Evolutionary conservation across 1,140 invertebrate genomes (phyloP).

Genomic region (Drosophila dunni): DNA sequence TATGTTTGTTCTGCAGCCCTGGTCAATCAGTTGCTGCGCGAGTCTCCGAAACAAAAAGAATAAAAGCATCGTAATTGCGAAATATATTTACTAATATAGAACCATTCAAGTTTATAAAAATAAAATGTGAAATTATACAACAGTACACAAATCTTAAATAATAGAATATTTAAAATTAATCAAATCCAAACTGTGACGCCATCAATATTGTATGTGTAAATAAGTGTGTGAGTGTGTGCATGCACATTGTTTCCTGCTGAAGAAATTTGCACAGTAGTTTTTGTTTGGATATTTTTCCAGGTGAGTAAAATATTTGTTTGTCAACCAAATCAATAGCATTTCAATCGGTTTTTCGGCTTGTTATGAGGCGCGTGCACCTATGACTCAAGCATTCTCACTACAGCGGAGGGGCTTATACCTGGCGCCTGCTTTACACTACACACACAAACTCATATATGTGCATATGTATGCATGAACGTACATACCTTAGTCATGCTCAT

Average conservation of each 20-base stretch:
- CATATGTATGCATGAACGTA: neutral
- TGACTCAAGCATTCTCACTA: slow-evolving; percentile 23
- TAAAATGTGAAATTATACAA: slow-evolving; percentile 31
- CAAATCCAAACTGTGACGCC: slow-evolving; percentile 18
- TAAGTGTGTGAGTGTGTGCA: slow-evolving; percentile 13
- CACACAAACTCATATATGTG: neutral
- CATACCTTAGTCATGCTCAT: slow-evolving; percentile 34
- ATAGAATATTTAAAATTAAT: neutral
- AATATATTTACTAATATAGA: neutral
- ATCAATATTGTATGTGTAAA: slow-evolving; percentile 30
- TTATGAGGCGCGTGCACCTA: slow-evolving; percentile 26
- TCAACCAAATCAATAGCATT: slow-evolving; percentile 6
- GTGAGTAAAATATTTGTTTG: slow-evolving; percentile 31
- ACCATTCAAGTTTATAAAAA: slow-evolving; percentile 5
- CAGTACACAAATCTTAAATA: slow-evolving; percentile 1
- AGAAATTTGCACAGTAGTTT: slow-evolving; percentile 17
- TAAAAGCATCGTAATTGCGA: slow-evolving; percentile 4
- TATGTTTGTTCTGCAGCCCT: slow-evolving; percentile 7
- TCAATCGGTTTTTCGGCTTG: slow-evolving; percentile 3
- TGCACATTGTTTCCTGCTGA: slow-evolving; percentile 37
- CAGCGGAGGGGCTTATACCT: slow-evolving; percentile 8
- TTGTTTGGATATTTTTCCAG: slow-evolving; percentile 24
- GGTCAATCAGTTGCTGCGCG: neutral
- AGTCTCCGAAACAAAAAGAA: slow-evolving; percentile 13
- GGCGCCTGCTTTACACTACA: neutral